Evolutionary conservation across 2,797 vertebrate species (phyloP).

Genomic region (Peromyscus eremicus): DNA sequence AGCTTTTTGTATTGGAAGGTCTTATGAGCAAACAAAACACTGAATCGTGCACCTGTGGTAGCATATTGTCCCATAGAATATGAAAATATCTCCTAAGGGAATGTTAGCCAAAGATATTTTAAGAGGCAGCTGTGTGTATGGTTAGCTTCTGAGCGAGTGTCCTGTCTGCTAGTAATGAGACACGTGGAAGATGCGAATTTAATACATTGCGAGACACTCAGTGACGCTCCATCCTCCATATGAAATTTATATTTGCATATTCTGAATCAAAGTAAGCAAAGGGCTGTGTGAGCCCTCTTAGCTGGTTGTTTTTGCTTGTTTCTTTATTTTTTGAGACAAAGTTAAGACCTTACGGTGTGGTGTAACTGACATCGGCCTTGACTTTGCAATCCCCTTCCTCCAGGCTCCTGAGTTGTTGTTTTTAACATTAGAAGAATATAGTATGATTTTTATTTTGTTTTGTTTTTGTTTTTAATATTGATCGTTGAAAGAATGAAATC

Average conservation of each 20-base stretch:
- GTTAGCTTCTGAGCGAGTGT: slow-evolving; percentile 29
- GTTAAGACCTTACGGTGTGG: background rate
- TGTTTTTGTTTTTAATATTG: background rate
- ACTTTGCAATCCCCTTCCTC: background rate
- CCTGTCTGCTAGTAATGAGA: slow-evolving; percentile 34
- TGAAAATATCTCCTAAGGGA: slow-evolving; percentile 70
- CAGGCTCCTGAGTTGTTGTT: background rate
- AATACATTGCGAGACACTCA: slow-evolving; percentile 15
- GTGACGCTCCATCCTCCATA: background rate
- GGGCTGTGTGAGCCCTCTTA: background rate
- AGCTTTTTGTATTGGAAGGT: slow-evolving; percentile 35
- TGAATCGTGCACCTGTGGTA: background rate
- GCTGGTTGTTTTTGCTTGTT: background rate
- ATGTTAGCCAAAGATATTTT: slow-evolving; percentile 67
- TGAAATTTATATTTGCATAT: slow-evolving; percentile 33
- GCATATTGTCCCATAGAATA: slow-evolving; percentile 30
- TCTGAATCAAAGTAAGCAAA: slow-evolving; percentile 35
- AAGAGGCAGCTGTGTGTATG: slow-evolving; percentile 37
- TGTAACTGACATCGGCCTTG: background rate
- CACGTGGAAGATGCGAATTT: background rate
- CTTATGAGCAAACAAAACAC: slow-evolving; percentile 29
- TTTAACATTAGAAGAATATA: slow-evolving; percentile 34
- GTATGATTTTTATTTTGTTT: background rate
- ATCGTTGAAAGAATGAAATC: slow-evolving; percentile 36
- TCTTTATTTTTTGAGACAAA: background rate